Evolutionary conservation across 2,797 vertebrate species (phyloP).

Genomic region (Gastrophryne carolinensis): DNA sequence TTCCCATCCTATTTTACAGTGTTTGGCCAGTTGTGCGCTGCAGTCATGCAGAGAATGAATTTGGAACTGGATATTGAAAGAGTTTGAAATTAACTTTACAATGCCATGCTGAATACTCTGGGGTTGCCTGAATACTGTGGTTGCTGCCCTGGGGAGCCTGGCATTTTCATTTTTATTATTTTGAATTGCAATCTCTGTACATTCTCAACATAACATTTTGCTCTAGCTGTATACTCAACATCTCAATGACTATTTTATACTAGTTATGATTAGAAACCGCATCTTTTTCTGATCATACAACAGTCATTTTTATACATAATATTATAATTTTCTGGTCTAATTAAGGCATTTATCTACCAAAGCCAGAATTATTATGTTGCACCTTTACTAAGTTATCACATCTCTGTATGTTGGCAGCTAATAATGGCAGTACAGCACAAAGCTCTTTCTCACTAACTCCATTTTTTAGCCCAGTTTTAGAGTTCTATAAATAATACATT

Average conservation of each 20-base stretch:
- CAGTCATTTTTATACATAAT: neutral
- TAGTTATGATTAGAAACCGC: too few species aligned
- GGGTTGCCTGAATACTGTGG: constrained; percentile 18
- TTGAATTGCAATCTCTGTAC: constrained; percentile 5
- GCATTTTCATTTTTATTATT: constrained; percentile 15
- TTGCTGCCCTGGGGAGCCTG: neutral
- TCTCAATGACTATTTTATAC: too few species aligned
- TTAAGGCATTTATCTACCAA: constrained; percentile 23
- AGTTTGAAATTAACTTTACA: constrained; percentile 30
- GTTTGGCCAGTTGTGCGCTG: constrained; percentile 31
- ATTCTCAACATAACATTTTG: constrained; percentile 3
- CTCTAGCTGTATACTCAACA: neutral
- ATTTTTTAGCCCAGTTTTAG: too few species aligned
- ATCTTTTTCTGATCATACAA: neutral
- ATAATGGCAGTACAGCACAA: neutral
- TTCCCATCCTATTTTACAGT: constrained; percentile 36
- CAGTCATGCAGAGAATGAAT: constrained; percentile 41
- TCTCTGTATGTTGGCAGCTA: too few species aligned
- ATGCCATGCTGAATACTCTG: constrained; percentile 7
- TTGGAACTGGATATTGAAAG: constrained; percentile 12
- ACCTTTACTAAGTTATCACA: neutral
- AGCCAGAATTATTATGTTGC: constrained; percentile 10
- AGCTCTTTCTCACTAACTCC: too few species aligned
- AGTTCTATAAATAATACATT: too few species aligned
- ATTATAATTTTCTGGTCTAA: neutral